Base-by-base conservation (phyloP, 1,140 invertebrate species). In the Trinorchestia longiramus region DNA sequence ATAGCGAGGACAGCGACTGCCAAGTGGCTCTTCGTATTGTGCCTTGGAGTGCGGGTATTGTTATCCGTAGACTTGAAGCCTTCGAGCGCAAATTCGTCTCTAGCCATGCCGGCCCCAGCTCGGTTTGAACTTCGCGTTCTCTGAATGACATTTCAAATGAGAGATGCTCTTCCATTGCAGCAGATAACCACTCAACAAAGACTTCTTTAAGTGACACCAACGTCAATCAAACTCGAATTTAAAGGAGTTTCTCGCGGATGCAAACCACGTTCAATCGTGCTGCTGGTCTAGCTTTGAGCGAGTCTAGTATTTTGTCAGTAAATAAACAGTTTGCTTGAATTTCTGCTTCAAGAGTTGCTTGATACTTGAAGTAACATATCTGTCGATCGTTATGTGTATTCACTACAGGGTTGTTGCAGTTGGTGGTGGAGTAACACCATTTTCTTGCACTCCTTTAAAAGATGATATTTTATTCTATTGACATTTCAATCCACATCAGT, bases 1-100 rank as follows among this genome's bases (percentile, higher is more conserved):
- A 8, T 44, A 91, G 88, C 41, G 43, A 47, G 41, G 92, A 94
- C 43, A 94, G 43, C 44, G 43, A 94, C 92, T 47, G 43, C 0
- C 92, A 94, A 94, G 92, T 94, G 92, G 92, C 43, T 47, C 40
- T 42, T 94, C 8, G 92, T 36, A 94, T 94, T 94, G 92, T 94
- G 43, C 17, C 44, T 4, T 44, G 1, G 47, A 94, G 92, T 94
- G 43, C 17, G 92, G 92, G 44, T 94, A 94, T 44, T 47, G 43
- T 94, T 40, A 40, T 45, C 43, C 92, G 43, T 47, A 11, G 92
- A 94, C 92, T 94, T 94, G 36, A 0, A 47, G 92, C 92, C 41
- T 47, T 94, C 92, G 4, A 23, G 92, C 44, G 43, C 88, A 42
- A 91, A 91, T 44, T 90, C 88, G 88, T 28, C 88, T 36, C 8